Evolutionary conservation across 2,113 vertebrate genomes (phyloP), one percentile per base, ranked within the genome.

Genomic region (Dromas ardeola): DNA sequence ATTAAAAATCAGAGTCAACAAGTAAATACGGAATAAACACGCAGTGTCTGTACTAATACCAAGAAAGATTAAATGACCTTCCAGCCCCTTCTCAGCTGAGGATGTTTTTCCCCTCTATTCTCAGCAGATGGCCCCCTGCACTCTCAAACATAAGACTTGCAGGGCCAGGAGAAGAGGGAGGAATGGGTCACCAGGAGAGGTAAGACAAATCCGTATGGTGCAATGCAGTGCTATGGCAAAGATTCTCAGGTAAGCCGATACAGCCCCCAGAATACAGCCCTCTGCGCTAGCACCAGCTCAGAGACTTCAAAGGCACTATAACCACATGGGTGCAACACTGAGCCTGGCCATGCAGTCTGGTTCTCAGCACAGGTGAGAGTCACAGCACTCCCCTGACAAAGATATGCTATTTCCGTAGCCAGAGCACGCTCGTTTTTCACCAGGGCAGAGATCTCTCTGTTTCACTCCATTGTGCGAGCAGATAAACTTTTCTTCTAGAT

Each of bases 91-190:
- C 86, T 72, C 56, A 82, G 70, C 62, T 45, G 58, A 93, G 81
- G 65, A 15, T 97, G 95, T 42, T 81, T 76, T 96, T 87, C 95
- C 96, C 93, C 58, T 95, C 73, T 91, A 3, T 62, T 87, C 91
- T 93, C 97, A 97, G 94, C 70, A 97, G 95, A 89, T 95, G 94
- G 96, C 96, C 49, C 61, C 56, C 86, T 93, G 83, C 81, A 69
- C 86, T 81, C 58, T 81, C 90, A 55, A 74, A 67, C 18, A 3
- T 13, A 19, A 58, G 55, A 73, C 15, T n/a, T 19, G 50, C 55
- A 74, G 42, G 76, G 76, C 77, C 8, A 10, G 84, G 77, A 91
- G 66, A 36, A 52, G 56, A 73, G 49, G 70, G 58, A 90, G 66
- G 91, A 69, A 61, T 3, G 3, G 84, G 84, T 93, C 91, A 65